Conservation (phyloP, 2,888 invertebrate genomes). For the Clusia tigrina region DNA sequence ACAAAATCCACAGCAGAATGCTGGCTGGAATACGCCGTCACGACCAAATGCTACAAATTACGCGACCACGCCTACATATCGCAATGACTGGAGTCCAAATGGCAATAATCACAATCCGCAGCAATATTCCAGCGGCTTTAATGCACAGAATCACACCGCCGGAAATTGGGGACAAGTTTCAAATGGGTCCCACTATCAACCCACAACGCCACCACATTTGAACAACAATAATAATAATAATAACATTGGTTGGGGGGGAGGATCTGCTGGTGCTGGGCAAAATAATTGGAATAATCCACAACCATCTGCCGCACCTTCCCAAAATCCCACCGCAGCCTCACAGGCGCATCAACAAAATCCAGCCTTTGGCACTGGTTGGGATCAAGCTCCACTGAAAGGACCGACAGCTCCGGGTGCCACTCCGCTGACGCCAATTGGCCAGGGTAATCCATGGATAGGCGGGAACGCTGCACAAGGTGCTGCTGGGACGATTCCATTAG, state of each 20-base stretch:
- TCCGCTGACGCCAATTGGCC: no score
- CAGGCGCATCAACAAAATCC: background rate
- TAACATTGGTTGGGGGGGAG: no score
- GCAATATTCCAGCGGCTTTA: background rate
- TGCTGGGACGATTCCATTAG: background rate
- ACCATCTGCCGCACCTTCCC: background rate
- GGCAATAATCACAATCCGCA: background rate
- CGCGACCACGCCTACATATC: background rate
- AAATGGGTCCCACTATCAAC: background rate
- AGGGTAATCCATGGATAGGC: background rate
- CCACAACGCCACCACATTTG: background rate
- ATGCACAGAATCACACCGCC: background rate
- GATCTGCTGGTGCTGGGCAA: background rate
- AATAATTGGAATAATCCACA: background rate
- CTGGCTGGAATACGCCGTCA: background rate
- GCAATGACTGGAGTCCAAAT: background rate
- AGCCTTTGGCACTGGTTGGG: background rate
- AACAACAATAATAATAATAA: background rate
- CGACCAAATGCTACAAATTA: conserved; percentile 1
- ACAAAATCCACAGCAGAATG: background rate
- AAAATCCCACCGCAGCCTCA: background rate
- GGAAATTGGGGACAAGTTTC: background rate
- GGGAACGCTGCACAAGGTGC: background rate
- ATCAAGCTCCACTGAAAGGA: background rate
- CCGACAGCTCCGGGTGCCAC: no score